phyloP scores from a whole-genome alignment of 2,797 vertebrate species.

The Mionectes olivaceus region DNA sequence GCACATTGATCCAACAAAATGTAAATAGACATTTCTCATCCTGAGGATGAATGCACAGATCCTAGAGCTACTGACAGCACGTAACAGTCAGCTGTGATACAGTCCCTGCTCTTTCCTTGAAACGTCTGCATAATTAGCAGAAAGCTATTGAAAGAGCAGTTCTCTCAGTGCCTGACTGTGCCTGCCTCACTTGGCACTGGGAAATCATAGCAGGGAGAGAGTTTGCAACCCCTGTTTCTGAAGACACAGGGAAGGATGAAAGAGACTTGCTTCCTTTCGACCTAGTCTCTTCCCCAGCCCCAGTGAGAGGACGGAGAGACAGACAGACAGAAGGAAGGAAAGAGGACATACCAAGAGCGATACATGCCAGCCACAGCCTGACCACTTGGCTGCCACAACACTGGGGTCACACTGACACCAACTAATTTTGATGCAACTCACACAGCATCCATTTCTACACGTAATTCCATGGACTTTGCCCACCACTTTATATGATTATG shows the following conservation, averaged over 20 bases:
- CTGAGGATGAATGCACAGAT: background rate
- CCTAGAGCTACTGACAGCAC: background rate
- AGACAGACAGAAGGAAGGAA: background rate
- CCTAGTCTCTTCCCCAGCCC: rapidly evolving
- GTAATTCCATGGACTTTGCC: background rate
- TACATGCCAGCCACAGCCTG: background rate
- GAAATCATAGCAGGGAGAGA: background rate
- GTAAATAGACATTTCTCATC: constrained; percentile 47
- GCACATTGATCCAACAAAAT: constrained; percentile 29
- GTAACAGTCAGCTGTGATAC: rapidly evolving
- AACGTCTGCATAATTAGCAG: background rate
- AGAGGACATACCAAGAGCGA: background rate
- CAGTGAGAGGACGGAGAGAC: background rate
- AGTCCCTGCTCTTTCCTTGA: background rate
- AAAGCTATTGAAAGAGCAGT: background rate
- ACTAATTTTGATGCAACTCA: background rate
- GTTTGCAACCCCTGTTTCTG: background rate
- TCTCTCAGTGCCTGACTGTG: background rate
- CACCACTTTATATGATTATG: background rate
- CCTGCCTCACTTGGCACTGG: background rate
- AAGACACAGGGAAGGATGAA: background rate
- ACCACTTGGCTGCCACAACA: background rate
- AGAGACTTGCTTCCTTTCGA: background rate
- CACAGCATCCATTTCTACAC: rapidly evolving
- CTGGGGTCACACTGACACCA: background rate